phyloP scores from a whole-genome alignment of 2,888 invertebrate genomes.

The Polydrusus cervinus region DNA sequence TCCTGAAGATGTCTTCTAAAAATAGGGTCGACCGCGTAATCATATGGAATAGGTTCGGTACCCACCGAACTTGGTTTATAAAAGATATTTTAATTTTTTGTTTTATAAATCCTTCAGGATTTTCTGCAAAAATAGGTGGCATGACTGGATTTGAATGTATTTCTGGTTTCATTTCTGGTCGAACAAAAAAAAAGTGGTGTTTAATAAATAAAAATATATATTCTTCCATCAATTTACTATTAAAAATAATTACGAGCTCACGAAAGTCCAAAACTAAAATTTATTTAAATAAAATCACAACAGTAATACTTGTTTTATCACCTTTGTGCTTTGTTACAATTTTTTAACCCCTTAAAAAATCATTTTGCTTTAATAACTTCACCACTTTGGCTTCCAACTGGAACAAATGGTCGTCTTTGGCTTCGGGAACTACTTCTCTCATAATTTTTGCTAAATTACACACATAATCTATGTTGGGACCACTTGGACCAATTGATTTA shows the following conservation, averaged over 20 bases:
- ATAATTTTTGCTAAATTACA: slow-evolving; percentile 88
- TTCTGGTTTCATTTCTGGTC: no score
- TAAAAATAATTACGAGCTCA: background rate
- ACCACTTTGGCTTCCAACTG: slow-evolving; percentile 56
- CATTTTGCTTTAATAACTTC: slow-evolving; percentile 34
- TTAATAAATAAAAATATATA: no score
- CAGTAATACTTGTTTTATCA: slow-evolving; percentile 9
- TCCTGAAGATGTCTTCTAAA: no score
- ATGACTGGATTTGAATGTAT: no score
- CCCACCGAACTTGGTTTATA: no score
- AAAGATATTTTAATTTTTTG: no score
- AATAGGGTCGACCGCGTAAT: no score
- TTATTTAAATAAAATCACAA: slow-evolving; percentile 9
- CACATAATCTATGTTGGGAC: slow-evolving; percentile 93
- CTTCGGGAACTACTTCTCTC: slow-evolving; percentile 82
- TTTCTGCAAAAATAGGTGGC: no score
- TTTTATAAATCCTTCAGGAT: no score
- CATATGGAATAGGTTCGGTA: no score
- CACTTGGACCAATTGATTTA: slow-evolving; percentile 86
- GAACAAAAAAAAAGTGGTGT: no score
- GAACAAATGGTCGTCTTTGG: slow-evolving; percentile 84
- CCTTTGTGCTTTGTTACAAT: slow-evolving; percentile 33
- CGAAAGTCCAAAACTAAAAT: background rate
- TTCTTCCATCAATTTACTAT: background rate
- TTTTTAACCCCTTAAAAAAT: slow-evolving; percentile 13